A percentile compares a stretch with the other conserved stretches of the same genome.
phyloP scores from a whole-genome alignment of 2,797 vertebrate species.

The Vespertilio murinus region DNA sequence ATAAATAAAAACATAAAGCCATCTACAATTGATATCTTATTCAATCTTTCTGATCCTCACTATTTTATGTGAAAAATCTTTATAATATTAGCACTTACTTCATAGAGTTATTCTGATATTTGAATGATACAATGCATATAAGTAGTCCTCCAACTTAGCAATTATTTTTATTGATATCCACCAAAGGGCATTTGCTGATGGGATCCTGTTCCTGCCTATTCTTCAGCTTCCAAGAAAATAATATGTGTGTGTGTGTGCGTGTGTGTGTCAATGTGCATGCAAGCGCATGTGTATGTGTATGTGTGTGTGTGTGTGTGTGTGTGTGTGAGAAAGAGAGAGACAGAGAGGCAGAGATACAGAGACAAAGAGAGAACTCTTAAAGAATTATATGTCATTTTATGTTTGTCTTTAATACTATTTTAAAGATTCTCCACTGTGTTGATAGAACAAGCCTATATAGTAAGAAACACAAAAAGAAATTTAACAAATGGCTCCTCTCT shows the following conservation, averaged over 20 bases:
- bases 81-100: not conserved
- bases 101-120: not conserved
- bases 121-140: not conserved
- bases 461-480: constrained; percentile 4
- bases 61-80: constrained; percentile 19
- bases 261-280: not conserved
- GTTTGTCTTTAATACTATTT: not conserved
- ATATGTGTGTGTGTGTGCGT: not conserved
- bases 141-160: not conserved
- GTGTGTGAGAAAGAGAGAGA: not conserved
- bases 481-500: not conserved
- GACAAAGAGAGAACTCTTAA: not conserved
- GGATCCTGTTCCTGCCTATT: not conserved
- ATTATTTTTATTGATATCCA: not conserved
- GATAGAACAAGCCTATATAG: not conserved
- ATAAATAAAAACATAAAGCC: constrained; percentile 42
- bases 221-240: not conserved
- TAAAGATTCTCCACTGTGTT: not conserved
- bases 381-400: not conserved
- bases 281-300: too few relatives aligned
- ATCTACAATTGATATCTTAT: not conserved
- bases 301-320: not conserved
- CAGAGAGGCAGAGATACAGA: not conserved
- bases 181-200: not conserved
- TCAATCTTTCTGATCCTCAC: not conserved